Conservation (phyloP, 1,140 invertebrate species). For the Manduca sexta region DNA sequence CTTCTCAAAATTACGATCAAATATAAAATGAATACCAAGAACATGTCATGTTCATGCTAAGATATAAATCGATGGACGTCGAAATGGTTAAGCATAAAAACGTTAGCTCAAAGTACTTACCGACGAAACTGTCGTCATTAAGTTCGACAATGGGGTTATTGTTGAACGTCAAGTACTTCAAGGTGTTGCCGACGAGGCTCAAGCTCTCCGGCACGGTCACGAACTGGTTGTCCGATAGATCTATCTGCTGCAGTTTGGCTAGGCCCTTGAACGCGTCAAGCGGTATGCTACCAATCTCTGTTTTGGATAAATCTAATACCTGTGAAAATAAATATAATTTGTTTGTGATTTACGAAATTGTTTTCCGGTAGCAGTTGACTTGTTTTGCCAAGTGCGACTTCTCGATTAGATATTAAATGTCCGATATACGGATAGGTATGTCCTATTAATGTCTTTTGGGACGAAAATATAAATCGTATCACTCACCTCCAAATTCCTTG, state of each 20-base stretch:
- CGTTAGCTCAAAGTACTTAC: constrained; percentile 36
- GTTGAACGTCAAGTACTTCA: constrained; percentile 74
- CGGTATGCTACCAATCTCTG: constrained; percentile 70
- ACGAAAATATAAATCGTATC: neutral
- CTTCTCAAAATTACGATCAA: too few species aligned
- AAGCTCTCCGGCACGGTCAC: constrained; percentile 73
- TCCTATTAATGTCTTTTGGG: too few species aligned
- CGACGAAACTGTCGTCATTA: constrained; percentile 73
- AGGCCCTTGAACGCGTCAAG: constrained; percentile 61
- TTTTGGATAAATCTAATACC: constrained; percentile 75
- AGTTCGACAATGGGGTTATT: constrained; percentile 74
- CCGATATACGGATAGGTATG: too few species aligned
- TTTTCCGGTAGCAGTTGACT: too few species aligned
- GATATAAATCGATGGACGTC: too few species aligned
- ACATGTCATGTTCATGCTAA: too few species aligned
- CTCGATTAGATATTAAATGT: too few species aligned
- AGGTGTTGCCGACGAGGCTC: constrained; percentile 58
- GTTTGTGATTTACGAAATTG: too few species aligned
- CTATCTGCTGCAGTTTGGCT: constrained; percentile 66
- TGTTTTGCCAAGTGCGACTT: too few species aligned
- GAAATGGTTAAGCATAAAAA: too few species aligned
- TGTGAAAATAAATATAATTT: constrained; percentile 35
- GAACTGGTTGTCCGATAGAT: constrained; percentile 75
- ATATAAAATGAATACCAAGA: too few species aligned
- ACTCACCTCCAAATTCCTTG: constrained; percentile 75